These are phyloP conservation scores for Hoplostethus atlanticus DNA, from an alignment of 2,797 vertebrate genomes.

Conservation along the genomic window DNA sequence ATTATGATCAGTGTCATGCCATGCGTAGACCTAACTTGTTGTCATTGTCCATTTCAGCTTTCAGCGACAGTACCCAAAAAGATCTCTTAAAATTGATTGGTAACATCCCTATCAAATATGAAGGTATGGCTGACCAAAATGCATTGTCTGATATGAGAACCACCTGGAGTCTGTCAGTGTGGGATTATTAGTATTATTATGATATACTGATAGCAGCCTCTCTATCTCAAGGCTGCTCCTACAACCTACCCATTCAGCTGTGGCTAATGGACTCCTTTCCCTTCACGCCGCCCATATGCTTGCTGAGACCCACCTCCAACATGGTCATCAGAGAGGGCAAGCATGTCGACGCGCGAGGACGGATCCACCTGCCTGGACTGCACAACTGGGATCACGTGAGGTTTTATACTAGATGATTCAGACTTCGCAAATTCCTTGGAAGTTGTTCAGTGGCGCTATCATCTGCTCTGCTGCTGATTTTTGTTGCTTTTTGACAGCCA, in stretches of 20 bases:
- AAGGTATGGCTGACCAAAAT: constrained; percentile 81
- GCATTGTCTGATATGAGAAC: not conserved
- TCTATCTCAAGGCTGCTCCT: constrained; percentile 84
- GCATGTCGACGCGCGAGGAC: constrained; percentile 91
- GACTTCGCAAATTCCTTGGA: not conserved
- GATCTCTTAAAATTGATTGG: constrained; percentile 92
- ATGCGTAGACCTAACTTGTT: not conserved
- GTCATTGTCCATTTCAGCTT: constrained; percentile 82
- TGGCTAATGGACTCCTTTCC: constrained; percentile 98
- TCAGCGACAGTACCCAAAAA: constrained; percentile 92
- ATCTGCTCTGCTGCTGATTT: not conserved
- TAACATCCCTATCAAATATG: constrained; percentile 91
- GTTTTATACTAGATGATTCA: not conserved
- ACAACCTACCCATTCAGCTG: constrained; percentile 93
- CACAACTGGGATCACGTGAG: constrained; percentile 96
- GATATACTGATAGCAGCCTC: not conserved
- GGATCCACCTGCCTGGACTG: constrained; percentile 92
- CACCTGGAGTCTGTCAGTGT: not conserved
- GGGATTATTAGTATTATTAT: not conserved
- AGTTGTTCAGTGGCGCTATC: not conserved
- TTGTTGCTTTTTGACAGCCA: constrained; percentile 80
- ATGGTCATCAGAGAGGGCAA: constrained; percentile 94
- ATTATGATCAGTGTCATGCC: not conserved
- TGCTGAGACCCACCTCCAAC: constrained; percentile 90
- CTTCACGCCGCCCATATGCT: constrained; percentile 95